phyloP scores from a whole-genome alignment of 2,888 invertebrate species.

The Tetramorium bicarinatum region DNA sequence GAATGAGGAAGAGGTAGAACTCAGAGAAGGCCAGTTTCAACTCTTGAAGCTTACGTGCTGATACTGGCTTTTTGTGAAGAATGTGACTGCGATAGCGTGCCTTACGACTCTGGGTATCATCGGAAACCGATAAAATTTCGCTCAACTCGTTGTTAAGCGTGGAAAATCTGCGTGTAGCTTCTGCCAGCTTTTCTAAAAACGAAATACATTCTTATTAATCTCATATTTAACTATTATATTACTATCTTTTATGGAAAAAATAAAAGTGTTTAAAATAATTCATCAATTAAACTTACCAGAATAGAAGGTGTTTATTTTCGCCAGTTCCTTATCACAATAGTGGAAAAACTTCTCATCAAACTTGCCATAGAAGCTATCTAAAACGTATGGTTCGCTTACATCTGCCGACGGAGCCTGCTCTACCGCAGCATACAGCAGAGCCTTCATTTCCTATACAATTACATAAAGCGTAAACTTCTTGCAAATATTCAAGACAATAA shows the following conservation, averaged over 20 bases:
- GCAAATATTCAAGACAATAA: not conserved
- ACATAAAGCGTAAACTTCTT: not conserved
- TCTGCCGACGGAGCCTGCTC: constrained; percentile 93
- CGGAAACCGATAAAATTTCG: constrained; percentile 86
- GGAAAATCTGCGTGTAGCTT: constrained; percentile 93
- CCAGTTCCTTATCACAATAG: constrained; percentile 94
- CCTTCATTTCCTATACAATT: constrained; percentile 92
- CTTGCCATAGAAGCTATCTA: constrained; percentile 91
- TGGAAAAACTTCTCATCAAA: constrained; percentile 95
- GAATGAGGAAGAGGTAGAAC: constrained; percentile 94
- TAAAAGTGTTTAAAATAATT: not conserved
- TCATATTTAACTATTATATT: not conserved
- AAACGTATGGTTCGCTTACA: constrained; percentile 90
- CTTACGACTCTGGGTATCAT: constrained; percentile 76
- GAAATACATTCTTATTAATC: not conserved
- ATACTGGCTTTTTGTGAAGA: constrained; percentile 84
- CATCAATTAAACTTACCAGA: constrained; percentile 86
- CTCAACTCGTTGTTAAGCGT: constrained; percentile 91
- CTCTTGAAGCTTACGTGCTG: constrained; percentile 92
- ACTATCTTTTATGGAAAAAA: constrained; percentile 5
- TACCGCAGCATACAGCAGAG: constrained; percentile 92
- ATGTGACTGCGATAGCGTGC: constrained; percentile 77
- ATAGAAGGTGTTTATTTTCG: constrained; percentile 96
- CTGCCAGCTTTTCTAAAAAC: constrained; percentile 92
- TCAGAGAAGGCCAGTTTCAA: constrained; percentile 96